Conservation (phyloP, 2,888 invertebrate genomes). For the Amphipyra berbera region DNA sequence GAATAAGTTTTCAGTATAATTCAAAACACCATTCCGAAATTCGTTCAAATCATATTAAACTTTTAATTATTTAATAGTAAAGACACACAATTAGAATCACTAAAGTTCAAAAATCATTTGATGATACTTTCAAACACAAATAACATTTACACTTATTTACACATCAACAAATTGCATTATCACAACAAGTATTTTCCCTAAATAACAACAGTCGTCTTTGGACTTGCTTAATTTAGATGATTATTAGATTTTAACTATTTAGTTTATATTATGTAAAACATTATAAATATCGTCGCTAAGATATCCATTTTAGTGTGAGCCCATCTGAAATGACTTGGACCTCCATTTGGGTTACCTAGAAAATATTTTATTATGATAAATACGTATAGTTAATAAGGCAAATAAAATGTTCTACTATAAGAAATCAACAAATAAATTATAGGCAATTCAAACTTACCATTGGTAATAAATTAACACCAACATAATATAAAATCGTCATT, state of each 20-base stretch:
- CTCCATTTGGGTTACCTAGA: conserved; percentile 90
- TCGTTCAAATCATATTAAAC: conserved; percentile 46
- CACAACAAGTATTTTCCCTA: conserved; percentile 84
- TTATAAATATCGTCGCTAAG: conserved; percentile 75
- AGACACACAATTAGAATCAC: conserved; percentile 55
- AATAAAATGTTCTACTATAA: conserved; percentile 53
- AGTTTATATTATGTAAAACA: conserved; percentile 66
- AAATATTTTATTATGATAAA: conserved; percentile 83
- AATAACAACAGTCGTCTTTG: conserved; percentile 85
- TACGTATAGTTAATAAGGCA: conserved; percentile 65
- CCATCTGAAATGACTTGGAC: conserved; percentile 84
- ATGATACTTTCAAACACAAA: conserved; percentile 73
- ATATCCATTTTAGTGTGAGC: conserved; percentile 81
- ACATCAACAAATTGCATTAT: conserved; percentile 83
- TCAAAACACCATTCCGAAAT: conserved; percentile 43
- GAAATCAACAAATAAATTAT: conserved; percentile 55
- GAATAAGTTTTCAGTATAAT: conserved; percentile 42
- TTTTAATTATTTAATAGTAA: conserved; percentile 52
- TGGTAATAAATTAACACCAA: conserved; percentile 83
- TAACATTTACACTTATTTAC: conserved; percentile 76
- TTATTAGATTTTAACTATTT: conserved; percentile 62
- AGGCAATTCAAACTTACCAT: conserved; percentile 81
- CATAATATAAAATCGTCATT: conserved; percentile 76
- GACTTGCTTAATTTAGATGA: conserved; percentile 74
- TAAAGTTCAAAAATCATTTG: conserved; percentile 67